phyloP scores from a whole-genome alignment of 1,140 invertebrate species.

The Trichonephila clavata region DNA sequence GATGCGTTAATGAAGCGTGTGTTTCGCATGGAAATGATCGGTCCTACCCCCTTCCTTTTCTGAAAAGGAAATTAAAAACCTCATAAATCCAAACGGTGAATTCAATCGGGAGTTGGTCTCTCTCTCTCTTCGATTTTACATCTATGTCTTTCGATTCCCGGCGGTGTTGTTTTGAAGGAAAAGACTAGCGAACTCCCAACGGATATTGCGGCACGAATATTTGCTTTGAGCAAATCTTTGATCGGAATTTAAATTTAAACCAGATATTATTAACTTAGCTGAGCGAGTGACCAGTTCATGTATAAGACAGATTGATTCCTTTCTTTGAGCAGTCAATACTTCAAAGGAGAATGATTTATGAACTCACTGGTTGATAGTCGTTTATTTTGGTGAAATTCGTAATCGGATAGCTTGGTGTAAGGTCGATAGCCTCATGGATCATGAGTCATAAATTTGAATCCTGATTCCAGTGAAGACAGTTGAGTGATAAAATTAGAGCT shows the following conservation, averaged over 20 bases:
- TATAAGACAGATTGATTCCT: too few relatives aligned
- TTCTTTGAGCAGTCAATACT: too few relatives aligned
- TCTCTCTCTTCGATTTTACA: not conserved
- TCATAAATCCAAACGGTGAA: constrained; percentile 4
- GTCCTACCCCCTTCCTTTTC: not conserved
- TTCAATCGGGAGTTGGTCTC: constrained; percentile 13
- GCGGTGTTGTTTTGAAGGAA: not conserved
- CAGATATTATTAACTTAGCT: constrained; percentile 1
- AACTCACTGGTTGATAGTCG: too few relatives aligned
- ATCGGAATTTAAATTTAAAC: not conserved
- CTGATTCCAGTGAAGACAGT: too few relatives aligned
- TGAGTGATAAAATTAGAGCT: too few relatives aligned
- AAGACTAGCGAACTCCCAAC: not conserved
- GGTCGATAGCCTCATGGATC: too few relatives aligned
- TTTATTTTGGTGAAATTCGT: too few relatives aligned
- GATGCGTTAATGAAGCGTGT: constrained; percentile 30
- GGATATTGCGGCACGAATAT: constrained; percentile 22
- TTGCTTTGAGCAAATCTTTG: constrained; percentile 5
- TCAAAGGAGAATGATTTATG: too few relatives aligned
- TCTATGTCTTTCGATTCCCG: not conserved
- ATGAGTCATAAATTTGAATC: too few relatives aligned
- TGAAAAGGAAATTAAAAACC: constrained; percentile 60
- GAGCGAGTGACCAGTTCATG: not conserved
- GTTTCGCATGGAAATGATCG: constrained; percentile 44
- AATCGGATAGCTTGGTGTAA: too few relatives aligned